Evolutionary conservation across 2,888 invertebrate genomes (phyloP).

Genomic region (Philopedon plagiatum): DNA sequence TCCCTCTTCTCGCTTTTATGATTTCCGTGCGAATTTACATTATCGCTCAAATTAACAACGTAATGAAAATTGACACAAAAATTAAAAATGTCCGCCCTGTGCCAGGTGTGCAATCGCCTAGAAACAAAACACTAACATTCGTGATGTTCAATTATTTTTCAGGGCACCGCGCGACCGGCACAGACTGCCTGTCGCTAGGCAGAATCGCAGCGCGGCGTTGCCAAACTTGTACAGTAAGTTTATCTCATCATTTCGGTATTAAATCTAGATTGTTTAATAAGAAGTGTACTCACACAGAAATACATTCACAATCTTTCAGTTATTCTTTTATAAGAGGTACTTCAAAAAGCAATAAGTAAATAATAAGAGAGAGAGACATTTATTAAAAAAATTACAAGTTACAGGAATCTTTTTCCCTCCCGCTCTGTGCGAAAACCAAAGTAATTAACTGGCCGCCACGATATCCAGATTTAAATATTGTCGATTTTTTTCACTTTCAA

Average conservation of each 20-base stretch:
- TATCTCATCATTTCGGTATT: not conserved
- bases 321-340: no score
- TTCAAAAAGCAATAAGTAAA: no score
- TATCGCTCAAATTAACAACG: not conserved
- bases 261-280: no score
- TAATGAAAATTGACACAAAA: slow-evolving; percentile 19
- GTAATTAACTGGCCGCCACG: not conserved
- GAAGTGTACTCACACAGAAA: no score
- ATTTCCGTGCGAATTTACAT: slow-evolving; percentile 4
- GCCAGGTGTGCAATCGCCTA: slow-evolving; percentile 43
- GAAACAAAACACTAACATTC: slow-evolving; percentile 39
- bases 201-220: slow-evolving; percentile 47
- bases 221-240: not conserved
- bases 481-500: not conserved
- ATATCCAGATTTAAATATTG: not conserved
- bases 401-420: no score
- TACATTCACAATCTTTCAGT: no score
- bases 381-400: no score
- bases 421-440: no score
- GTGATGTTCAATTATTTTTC: slow-evolving; percentile 46
- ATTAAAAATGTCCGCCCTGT: slow-evolving; percentile 24
- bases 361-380: no score
- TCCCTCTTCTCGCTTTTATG: not conserved
- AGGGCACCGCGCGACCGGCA: slow-evolving; percentile 47
- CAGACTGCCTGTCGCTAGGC: slow-evolving; percentile 60